Conservation (phyloP, 2,888 invertebrate species). For the Cotesia congregata region DNA sequence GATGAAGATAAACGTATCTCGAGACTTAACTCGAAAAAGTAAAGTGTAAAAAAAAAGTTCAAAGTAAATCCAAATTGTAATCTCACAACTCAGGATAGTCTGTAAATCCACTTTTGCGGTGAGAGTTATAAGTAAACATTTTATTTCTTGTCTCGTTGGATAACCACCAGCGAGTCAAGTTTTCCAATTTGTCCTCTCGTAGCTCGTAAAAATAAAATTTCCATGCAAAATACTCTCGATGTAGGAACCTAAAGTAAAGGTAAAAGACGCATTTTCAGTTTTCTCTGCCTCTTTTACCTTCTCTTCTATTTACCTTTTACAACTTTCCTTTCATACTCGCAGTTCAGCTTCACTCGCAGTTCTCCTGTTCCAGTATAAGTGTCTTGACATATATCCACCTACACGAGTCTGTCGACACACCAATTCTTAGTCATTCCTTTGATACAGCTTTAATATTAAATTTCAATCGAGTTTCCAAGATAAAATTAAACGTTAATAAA, state of each 20-base stretch:
- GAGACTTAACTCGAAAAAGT: neutral
- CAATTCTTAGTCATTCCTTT: neutral
- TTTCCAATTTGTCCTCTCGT: conserved; percentile 55
- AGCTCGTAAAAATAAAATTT: conserved; percentile 51
- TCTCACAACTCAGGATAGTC: conserved; percentile 12
- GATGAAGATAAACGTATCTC: neutral
- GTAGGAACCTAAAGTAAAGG: conserved; percentile 17
- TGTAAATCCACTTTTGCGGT: conserved; percentile 9
- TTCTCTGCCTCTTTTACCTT: conserved; percentile 2
- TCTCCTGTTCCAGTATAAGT: neutral
- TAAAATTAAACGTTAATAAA: neutral
- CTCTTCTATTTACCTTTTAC: neutral
- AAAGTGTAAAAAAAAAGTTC: neutral
- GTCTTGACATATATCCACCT: neutral
- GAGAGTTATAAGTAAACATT: conserved; percentile 47
- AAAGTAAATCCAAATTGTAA: conserved; percentile 5
- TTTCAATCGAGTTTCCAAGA: neutral
- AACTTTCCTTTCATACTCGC: neutral
- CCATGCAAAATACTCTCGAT: conserved; percentile 51
- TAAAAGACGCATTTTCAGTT: conserved; percentile 5
- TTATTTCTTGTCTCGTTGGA: conserved; percentile 40
- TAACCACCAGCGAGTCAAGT: conserved; percentile 47
- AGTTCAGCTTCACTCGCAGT: neutral
- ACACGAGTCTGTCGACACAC: neutral
- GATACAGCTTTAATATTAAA: neutral